Base-by-base conservation (phyloP, 2,113 vertebrate genomes). In the Bambusicola thoracicus region DNA sequence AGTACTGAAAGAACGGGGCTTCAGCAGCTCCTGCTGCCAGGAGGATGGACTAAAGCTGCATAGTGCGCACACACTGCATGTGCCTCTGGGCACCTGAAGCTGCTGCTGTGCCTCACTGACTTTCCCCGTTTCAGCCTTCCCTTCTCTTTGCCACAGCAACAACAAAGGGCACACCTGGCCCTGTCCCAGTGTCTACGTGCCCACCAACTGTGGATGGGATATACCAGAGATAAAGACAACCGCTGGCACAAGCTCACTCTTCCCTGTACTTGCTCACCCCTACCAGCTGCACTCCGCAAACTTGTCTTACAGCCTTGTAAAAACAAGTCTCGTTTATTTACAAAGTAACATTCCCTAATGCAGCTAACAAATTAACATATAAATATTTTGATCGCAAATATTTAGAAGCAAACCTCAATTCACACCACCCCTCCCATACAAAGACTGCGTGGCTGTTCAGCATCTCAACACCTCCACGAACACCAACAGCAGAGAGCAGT, bases 291-390 rank as follows among this genome's bases (percentile, higher is more conserved):
- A 32, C 8, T 11, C 6, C 10, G 49, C 4, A 3, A 8, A 8
- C 29, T 48, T 22, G 86, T 89, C 66, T 16, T 29, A 18, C 16
- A 27, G 65, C 22, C 51, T 14, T 10, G 5, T 38, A 49, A 30
- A 17, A 55, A 55, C 68, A 40, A 48, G 3, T 36, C 38, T 41
- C 59, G 34, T 16, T 58, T 44, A 59, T 27, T 34, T 16, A 65
- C 29, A 34, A 48, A 53, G 59, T 36, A 70, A 24, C 19, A 4
- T 14, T 73, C 81, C 65, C 70, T 30, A 61, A 32, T 3, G 24
- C 18, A 91, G 90, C 83, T 89, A 97, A 73, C 32, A 85, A 40
- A 63, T 81, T 27, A 79, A 36, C 83, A 75, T 44, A 6, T 32
- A 86, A 56, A 83, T 58, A 44, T 44, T 76, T 43, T 62, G 86